phyloP scores from a whole-genome alignment of 1,140 invertebrate species.

The Drosophila teissieri region DNA sequence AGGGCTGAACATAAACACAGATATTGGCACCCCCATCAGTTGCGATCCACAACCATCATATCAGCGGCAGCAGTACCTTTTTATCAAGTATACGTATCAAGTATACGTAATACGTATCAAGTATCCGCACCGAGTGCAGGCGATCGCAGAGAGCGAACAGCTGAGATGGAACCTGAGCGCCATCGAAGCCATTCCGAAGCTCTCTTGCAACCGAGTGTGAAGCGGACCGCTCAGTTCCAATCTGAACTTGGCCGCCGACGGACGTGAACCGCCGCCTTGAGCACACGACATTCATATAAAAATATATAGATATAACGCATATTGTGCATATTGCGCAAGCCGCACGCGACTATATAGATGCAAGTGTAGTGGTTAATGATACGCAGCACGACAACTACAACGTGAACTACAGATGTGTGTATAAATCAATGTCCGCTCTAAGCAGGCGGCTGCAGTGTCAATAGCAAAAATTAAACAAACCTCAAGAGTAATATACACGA shows the following conservation, averaged over 20 bases:
- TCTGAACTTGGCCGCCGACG: slow-evolving; percentile 49
- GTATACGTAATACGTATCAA: slow-evolving; percentile 45
- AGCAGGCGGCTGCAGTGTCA: slow-evolving; percentile 41
- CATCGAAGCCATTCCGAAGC: slow-evolving; percentile 5
- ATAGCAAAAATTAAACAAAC: slow-evolving; percentile 16
- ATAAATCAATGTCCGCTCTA: slow-evolving; percentile 46
- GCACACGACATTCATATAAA: neutral
- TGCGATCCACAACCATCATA: neutral
- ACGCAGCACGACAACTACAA: slow-evolving; percentile 37
- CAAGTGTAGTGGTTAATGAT: slow-evolving; percentile 53
- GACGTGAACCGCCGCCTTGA: slow-evolving; percentile 19
- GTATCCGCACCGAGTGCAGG: slow-evolving; percentile 29
- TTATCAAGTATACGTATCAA: slow-evolving; percentile 20
- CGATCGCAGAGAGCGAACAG: slow-evolving; percentile 21
- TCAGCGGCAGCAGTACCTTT: slow-evolving; percentile 16
- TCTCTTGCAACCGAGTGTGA: slow-evolving; percentile 7
- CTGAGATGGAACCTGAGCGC: slow-evolving; percentile 5
- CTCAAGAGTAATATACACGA: neutral
- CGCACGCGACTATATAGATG: slow-evolving; percentile 40
- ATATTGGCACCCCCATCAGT: slow-evolving; percentile 25
- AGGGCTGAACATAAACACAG: slow-evolving; percentile 41
- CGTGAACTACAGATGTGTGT: slow-evolving; percentile 37
- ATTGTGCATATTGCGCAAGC: slow-evolving; percentile 56
- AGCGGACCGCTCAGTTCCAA: slow-evolving; percentile 42
- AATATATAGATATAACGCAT: neutral